Evolutionary conservation across 2,113 vertebrate species (phyloP).

Genomic region (Dipodomys stephensi): DNA sequence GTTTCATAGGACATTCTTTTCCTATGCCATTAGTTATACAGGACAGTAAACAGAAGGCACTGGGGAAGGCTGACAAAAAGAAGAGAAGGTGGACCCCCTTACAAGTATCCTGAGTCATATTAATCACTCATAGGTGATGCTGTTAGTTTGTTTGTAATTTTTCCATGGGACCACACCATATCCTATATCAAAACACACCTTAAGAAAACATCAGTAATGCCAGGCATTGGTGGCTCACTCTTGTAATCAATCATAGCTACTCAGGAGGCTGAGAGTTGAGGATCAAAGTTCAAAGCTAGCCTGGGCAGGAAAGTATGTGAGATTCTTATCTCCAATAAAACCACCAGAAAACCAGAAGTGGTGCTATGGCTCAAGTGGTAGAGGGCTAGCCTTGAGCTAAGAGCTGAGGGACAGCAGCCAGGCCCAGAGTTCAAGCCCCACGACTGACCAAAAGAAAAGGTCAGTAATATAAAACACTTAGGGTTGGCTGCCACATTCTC

Average conservation of each 20-base stretch:
- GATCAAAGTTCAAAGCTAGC: too few species aligned
- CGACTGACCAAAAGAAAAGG: background rate
- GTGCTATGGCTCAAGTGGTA: too few species aligned
- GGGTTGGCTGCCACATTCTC: background rate
- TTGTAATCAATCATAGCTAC: too few species aligned
- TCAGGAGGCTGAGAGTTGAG: too few species aligned
- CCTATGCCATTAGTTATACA: background rate
- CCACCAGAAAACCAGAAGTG: too few species aligned
- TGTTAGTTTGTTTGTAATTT: background rate
- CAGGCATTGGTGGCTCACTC: too few species aligned
- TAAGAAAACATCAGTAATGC: background rate
- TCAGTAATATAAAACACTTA: background rate
- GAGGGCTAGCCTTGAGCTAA: too few species aligned
- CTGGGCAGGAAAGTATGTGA: too few species aligned
- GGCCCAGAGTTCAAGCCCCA: too few species aligned
- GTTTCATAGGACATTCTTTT: background rate
- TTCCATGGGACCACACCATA: background rate
- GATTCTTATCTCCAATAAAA: too few species aligned
- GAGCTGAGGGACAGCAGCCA: too few species aligned
- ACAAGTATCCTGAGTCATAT: background rate
- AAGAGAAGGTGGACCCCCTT: background rate
- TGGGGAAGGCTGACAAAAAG: background rate
- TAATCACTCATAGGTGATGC: background rate
- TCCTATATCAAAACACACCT: background rate
- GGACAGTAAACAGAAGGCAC: background rate